Base-by-base conservation (phyloP, 2,113 vertebrate species). In the Alexandromys fortis region DNA sequence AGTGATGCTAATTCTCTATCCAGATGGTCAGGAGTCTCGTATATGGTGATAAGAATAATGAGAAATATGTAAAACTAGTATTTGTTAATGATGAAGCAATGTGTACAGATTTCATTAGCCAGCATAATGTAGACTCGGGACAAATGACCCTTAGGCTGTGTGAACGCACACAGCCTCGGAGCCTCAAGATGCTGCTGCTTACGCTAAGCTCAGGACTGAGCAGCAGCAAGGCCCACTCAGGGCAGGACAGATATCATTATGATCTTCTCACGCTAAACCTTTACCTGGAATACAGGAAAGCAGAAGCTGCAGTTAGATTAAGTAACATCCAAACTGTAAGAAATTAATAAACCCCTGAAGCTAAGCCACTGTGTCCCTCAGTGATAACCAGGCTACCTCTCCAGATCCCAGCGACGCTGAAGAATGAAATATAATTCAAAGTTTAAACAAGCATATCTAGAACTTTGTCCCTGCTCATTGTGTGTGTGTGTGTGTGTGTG, bases 1-100 rank as follows among this genome's bases (percentile, higher is more conserved):
- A 94, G 52, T 86, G 77, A 96, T 81, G n/a, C 67, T 52, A 92
- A 93, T 91, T 93, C 58, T 90, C 88, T 76, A 90, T 92, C 70
- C 70, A 95, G 70, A 94, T 95, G 87, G 87, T 73, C 75, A 92
- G 70, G 33, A 90, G 49, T 90, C 49, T 92, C 94, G 24, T 72
- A 58, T 86, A 88, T 38, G 63, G 35, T 78, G 55, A 75, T 30
- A 81, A 92, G n/a, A 81, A 79, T 82, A 87, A 26, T 58, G 42
- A 63, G 91, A 92, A 95, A 70, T 49, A 83, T 55, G 35, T 65
- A 86, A 91, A 97, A 38, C 8, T 90, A 49, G 10, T 79, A 26
- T 55, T 76, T 63, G 90, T 86, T 91, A 89, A 70, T 24, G 11
- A 94, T 90, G 33, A 47, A 88, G 55, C 30, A 67, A 58, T 96